These are phyloP conservation scores for Ylistrum balloti DNA, from an alignment of 1,140 invertebrate species.

Conservation along the genomic window DNA sequence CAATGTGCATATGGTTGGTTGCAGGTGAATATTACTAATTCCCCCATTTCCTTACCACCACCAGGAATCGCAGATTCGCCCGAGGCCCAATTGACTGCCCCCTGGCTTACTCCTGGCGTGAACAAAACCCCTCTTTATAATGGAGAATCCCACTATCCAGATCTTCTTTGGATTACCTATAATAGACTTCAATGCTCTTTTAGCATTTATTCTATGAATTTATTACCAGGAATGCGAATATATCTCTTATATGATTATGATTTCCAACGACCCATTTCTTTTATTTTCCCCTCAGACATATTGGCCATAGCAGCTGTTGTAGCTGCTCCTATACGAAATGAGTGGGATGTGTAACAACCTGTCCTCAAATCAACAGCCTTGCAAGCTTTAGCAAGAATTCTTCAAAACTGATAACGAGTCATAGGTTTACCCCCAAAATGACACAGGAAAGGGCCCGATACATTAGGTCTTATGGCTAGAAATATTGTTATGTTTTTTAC, in stretches of 20 bases:
- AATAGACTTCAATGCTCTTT: not conserved
- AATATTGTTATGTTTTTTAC: too few relatives aligned
- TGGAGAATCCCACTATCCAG: conserved; percentile 46
- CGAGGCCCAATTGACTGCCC: not conserved
- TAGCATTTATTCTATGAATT: too few relatives aligned
- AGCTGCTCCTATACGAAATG: conserved; percentile 54
- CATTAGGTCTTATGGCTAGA: too few relatives aligned
- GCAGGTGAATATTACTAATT: not conserved
- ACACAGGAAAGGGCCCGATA: too few relatives aligned
- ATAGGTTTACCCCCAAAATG: too few relatives aligned
- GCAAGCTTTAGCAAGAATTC: too few relatives aligned
- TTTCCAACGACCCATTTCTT: conserved; percentile 39
- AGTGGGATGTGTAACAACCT: conserved; percentile 41
- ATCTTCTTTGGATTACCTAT: not conserved
- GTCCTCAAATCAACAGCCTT: too few relatives aligned
- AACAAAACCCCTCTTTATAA: not conserved
- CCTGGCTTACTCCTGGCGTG: not conserved
- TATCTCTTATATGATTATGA: conserved; percentile 46
- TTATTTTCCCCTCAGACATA: conserved; percentile 21
- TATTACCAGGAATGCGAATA: not conserved
- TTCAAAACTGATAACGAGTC: too few relatives aligned
- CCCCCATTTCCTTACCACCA: not conserved
- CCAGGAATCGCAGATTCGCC: not conserved
- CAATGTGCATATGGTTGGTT: not conserved
- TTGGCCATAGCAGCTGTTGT: not conserved